Evolutionary conservation across 2,888 invertebrate species (phyloP).

Genomic region (Arctia plantaginis): DNA sequence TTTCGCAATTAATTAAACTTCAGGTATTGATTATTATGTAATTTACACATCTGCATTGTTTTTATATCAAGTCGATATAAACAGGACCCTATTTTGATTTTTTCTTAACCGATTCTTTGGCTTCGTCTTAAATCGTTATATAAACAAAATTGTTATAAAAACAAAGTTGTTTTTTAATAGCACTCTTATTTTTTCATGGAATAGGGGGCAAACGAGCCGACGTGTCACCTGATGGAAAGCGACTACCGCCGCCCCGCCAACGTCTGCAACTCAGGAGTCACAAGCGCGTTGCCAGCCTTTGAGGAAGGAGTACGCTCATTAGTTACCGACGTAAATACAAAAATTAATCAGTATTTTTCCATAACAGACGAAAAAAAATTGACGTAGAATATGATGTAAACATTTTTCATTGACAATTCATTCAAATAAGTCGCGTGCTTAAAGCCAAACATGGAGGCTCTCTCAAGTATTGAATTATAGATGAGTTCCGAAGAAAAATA

Average conservation of each 20-base stretch:
- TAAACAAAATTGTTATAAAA: too few relatives aligned
- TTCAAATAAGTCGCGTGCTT: constrained; percentile 46
- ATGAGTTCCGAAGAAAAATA: constrained; percentile 65
- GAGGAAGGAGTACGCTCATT: too few relatives aligned
- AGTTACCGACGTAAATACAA: neutral
- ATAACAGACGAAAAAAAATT: neutral
- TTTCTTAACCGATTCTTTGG: constrained; percentile 62
- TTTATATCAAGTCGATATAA: constrained; percentile 61
- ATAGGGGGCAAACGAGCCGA: too few relatives aligned
- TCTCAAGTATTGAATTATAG: constrained; percentile 55
- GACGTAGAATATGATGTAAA: constrained; percentile 15
- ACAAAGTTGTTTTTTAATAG: too few relatives aligned
- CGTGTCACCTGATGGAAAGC: too few relatives aligned
- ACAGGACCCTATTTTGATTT: constrained; percentile 53
- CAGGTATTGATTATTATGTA: constrained; percentile 43
- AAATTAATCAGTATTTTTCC: too few relatives aligned
- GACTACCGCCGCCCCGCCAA: too few relatives aligned
- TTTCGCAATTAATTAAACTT: constrained; percentile 5
- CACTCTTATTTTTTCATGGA: too few relatives aligned
- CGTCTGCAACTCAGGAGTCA: too few relatives aligned
- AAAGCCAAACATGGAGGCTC: constrained; percentile 46
- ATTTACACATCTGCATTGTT: constrained; percentile 53
- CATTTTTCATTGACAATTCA: constrained; percentile 33
- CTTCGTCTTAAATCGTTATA: constrained; percentile 29
- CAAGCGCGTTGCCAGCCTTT: too few relatives aligned